phyloP scores from a whole-genome alignment of 2,888 invertebrate species.

The Xanthorhoe spadicearia region DNA sequence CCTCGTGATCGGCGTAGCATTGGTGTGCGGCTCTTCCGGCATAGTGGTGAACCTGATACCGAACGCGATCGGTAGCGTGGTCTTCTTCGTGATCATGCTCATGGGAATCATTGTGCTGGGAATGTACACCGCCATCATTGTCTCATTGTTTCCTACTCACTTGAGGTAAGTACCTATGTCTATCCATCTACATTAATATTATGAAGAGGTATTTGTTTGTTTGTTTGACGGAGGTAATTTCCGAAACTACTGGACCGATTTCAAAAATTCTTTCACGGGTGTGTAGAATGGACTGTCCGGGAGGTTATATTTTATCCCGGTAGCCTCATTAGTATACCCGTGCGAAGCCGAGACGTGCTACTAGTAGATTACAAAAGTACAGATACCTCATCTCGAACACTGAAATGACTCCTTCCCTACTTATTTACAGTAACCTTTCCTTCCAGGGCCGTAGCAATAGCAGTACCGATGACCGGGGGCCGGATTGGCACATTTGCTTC shows the following conservation, averaged over 20 bases:
- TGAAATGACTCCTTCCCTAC: no score
- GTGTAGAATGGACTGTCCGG: no score
- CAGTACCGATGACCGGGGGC: constrained; percentile 83
- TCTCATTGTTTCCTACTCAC: constrained; percentile 83
- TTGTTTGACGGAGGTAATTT: no score
- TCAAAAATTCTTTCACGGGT: no score
- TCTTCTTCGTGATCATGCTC: constrained; percentile 74
- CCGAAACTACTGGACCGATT: no score
- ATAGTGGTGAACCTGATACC: constrained; percentile 85
- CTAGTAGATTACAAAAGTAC: no score
- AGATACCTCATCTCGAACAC: no score
- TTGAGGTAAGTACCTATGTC: constrained; percentile 56
- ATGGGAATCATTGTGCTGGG: constrained; percentile 75
- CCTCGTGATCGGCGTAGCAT: constrained; percentile 68
- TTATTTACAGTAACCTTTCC: not conserved
- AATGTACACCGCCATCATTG: constrained; percentile 79
- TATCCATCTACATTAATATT: no score
- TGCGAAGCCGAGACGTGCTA: no score
- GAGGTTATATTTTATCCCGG: no score
- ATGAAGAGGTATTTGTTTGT: no score
- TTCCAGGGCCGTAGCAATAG: constrained; percentile 85
- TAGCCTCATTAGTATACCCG: no score
- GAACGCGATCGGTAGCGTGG: constrained; percentile 83
- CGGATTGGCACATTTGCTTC: constrained; percentile 85
- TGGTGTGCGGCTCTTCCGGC: constrained; percentile 81